Base-by-base conservation (phyloP, 92 coral and sea anemone species). In the Micromussa lordhowensis region DNA sequence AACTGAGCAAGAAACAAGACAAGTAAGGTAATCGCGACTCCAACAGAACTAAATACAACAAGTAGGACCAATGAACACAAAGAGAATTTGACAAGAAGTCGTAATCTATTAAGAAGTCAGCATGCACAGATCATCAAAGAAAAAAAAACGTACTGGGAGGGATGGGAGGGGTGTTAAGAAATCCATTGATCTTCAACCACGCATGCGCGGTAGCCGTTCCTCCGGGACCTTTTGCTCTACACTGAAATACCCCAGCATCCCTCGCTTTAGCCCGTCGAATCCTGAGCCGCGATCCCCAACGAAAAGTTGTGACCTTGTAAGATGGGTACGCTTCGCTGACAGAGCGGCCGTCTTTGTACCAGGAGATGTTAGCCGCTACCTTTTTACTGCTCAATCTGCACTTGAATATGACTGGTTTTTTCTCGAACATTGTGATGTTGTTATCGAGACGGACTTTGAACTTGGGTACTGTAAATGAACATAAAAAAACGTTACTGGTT, bases 231-330 rank as follows among this genome's bases (percentile, higher is more conserved):
- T 87, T 24, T 18, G 93, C 94, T 22, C 87, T 79, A 48, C 99
- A 98, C 79, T 91, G 83, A 83, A 64, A 98, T 71, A 81, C 93
- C 74, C 99, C 99, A 79, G 98, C 93, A 79, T 98, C 98, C 69
- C 68, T 66, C 48, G 64, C 71, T 70, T 86, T 88, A 16, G 94
- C 88, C 28, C 93, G 94, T 30, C 98, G 94, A 70, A 98, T 95
- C 74, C 90, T 94, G 49, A 98, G 85, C 87, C 98, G 82, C 24
- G 99, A 96, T 36, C 98, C 98, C 98, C 98, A 95, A 58, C 64
- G 87, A 85, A 73, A 90, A 14, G 29, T 40, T 19, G 40, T 88
- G 22, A 87, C 83, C 79, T 93, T 91, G 92, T 87, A 93, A 81
- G 76, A 79, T 48, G 88, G 89, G 80, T 90, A 91, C 13, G 88